phyloP scores from a whole-genome alignment of 1,140 invertebrate genomes.

The Acromyrmex heyeri region DNA sequence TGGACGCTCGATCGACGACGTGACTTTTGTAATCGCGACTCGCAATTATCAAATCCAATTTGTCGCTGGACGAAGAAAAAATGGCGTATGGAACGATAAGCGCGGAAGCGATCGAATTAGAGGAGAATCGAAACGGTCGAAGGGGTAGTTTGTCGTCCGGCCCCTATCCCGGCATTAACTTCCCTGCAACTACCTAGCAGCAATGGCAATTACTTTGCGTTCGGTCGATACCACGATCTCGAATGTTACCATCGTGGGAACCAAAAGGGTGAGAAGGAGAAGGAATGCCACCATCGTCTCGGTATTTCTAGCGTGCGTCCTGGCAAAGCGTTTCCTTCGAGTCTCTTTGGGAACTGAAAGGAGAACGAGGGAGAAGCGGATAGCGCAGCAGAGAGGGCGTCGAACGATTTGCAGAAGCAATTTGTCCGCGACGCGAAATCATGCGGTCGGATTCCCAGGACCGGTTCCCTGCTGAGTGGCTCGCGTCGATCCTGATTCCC shows the following conservation, averaged over 20 bases:
- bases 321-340: slow-evolving; percentile 29
- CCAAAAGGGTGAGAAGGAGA: not conserved
- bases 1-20: slow-evolving; percentile 53
- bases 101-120: not conserved
- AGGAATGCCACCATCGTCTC: not conserved
- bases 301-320: slow-evolving; percentile 36
- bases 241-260: not conserved
- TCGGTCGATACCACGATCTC: slow-evolving; percentile 52
- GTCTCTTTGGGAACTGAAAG: slow-evolving; percentile 33
- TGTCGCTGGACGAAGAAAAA: slow-evolving; percentile 47
- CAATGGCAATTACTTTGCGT: slow-evolving; percentile 60
- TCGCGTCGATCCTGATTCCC: slow-evolving; percentile 45
- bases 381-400: not conserved
- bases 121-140: not conserved
- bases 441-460: slow-evolving; percentile 18
- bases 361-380: not conserved
- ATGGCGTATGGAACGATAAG: not conserved
- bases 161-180: slow-evolving; percentile 24
- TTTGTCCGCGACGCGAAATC: slow-evolving; percentile 56
- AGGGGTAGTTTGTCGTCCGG: slow-evolving; percentile 16
- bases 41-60: slow-evolving; percentile 65
- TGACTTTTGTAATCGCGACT: slow-evolving; percentile 58
- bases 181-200: slow-evolving; percentile 17
- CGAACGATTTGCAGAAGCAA: slow-evolving; percentile 60
- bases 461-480: slow-evolving; percentile 16